Percentiles rank a stretch among this genome's conserved stretches.
These are phyloP conservation scores for Ophonus ardosiacus DNA, from an alignment of 2,888 invertebrate genomes.

Conservation along the genomic window DNA sequence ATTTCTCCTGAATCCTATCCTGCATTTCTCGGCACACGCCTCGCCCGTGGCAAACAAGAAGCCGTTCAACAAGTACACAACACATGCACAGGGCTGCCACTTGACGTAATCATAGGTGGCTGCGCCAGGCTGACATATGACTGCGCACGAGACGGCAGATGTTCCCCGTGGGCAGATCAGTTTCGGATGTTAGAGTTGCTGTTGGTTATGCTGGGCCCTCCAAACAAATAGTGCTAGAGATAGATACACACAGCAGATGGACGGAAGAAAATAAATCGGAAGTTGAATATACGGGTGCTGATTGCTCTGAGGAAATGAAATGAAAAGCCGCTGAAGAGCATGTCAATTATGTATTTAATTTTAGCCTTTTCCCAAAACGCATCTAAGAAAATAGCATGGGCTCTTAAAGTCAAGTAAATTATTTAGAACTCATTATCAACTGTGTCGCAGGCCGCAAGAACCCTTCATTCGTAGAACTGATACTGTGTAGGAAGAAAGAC, in stretches of 20 bases:
- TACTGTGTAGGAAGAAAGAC: too few species aligned
- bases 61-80: conserved; percentile 51
- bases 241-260: background rate
- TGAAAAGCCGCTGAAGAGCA: background rate
- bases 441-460: background rate
- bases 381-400: background rate
- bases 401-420: background rate
- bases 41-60: conserved; percentile 34
- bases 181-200: background rate
- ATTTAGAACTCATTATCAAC: background rate
- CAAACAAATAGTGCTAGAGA: background rate
- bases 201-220: background rate
- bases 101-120: conserved; percentile 60
- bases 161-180: conserved; percentile 38
- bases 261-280: background rate
- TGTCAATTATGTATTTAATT: background rate
- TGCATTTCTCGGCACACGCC: conserved; percentile 1
- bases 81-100: conserved; percentile 21
- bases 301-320: background rate
- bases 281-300: background rate
- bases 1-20: background rate
- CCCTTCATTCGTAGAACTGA: background rate
- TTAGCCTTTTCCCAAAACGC: background rate
- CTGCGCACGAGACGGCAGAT: conserved; percentile 53
- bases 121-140: conserved; percentile 43